Conservation (phyloP, 2,888 invertebrate species). For the Aphodius granarius region DNA sequence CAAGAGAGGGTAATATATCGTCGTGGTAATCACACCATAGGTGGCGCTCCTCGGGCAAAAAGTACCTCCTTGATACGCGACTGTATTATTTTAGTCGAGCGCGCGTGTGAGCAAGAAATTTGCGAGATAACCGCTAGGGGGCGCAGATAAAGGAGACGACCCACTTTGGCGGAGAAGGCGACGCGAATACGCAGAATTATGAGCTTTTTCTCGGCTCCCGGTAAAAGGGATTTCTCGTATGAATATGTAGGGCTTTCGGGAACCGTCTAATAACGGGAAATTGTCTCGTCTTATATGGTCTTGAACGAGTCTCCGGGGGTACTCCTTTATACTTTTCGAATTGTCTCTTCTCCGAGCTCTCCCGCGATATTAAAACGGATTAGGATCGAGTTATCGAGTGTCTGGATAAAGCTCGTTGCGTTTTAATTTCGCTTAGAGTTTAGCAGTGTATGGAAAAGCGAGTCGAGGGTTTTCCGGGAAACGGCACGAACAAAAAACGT, state of each 20-base stretch:
- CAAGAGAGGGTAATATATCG: background rate
- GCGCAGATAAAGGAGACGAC: background rate
- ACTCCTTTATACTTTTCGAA: background rate
- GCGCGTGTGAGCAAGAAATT: background rate
- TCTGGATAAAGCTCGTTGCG: too few relatives aligned
- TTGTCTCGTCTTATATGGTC: constrained; percentile 4
- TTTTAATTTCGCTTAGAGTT: too few relatives aligned
- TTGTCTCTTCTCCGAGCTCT: background rate
- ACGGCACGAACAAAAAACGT: background rate
- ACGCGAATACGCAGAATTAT: background rate
- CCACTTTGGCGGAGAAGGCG: background rate
- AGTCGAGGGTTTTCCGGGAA: background rate
- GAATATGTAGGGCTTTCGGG: constrained; percentile 1
- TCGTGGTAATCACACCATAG: background rate
- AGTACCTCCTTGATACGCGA: background rate
- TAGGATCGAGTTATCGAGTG: too few relatives aligned
- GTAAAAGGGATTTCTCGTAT: constrained; percentile 7
- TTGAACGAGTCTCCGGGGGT: background rate
- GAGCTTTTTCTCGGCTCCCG: background rate
- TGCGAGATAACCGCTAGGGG: background rate
- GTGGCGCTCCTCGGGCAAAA: background rate
- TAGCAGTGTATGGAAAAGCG: too few relatives aligned
- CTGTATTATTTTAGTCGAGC: constrained; percentile 3
- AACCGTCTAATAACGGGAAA: constrained; percentile 11
- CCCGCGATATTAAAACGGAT: too few relatives aligned